phyloP scores from a whole-genome alignment of 2,797 vertebrate genomes.

The Typhlichthys subterraneus region DNA sequence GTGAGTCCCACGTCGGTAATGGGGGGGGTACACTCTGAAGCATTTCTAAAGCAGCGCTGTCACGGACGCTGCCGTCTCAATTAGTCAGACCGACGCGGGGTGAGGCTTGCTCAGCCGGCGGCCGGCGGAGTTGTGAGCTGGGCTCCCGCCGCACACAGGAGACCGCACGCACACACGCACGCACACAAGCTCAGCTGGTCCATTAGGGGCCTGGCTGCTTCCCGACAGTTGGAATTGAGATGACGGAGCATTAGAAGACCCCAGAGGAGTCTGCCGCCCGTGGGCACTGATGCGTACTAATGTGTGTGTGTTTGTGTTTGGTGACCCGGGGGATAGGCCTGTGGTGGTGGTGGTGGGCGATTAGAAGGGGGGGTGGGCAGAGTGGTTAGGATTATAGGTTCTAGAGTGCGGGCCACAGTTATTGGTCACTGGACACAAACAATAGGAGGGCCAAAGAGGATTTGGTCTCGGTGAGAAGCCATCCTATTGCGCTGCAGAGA shows the following conservation, averaged over 20 bases:
- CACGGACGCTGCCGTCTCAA: slow-evolving; percentile 14
- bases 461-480: slow-evolving; percentile 63
- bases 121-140: slow-evolving; percentile 68
- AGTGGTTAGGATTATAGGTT: slow-evolving; percentile 69
- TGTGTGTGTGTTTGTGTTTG: slow-evolving; percentile 35
- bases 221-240: slow-evolving; percentile 76
- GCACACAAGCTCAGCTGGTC: slow-evolving; percentile 79
- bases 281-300: slow-evolving; percentile 62
- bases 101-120: slow-evolving; percentile 66
- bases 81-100: slow-evolving; percentile 32
- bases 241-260: slow-evolving; percentile 74
- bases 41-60: slow-evolving; percentile 5
- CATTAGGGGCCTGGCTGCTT: slow-evolving; percentile 74
- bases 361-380: slow-evolving; percentile 65
- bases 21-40: background rate
- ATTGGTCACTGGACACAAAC: slow-evolving; percentile 81
- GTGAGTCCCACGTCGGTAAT: slow-evolving; percentile 5
- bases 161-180: slow-evolving; percentile 67
- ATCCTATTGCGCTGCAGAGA: slow-evolving; percentile 56
- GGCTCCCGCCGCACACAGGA: slow-evolving; percentile 71
- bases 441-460: slow-evolving; percentile 79
- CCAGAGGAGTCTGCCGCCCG: slow-evolving; percentile 55
- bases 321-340: slow-evolving; percentile 67
- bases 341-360: slow-evolving; percentile 51
- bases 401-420: slow-evolving; percentile 68